Conservation (phyloP, 1,140 invertebrate species). For the Acromyrmex echinatior region DNA sequence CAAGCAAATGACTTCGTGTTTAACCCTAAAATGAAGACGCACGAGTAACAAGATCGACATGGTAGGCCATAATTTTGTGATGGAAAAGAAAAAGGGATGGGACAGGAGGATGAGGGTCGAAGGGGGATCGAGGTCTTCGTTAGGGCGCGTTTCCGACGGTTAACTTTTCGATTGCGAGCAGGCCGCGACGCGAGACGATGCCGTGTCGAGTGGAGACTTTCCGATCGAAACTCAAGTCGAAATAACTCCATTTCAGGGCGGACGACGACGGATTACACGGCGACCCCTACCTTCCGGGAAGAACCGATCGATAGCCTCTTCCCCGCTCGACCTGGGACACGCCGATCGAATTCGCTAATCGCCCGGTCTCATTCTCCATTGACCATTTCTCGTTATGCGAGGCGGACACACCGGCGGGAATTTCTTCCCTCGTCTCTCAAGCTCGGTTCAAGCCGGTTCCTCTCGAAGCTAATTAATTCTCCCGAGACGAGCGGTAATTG, state of each 20-base stretch:
- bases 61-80: slow-evolving; percentile 21
- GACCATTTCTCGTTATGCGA: slow-evolving; percentile 52
- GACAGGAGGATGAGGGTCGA: background rate
- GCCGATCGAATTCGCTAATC: slow-evolving; percentile 72
- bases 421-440: slow-evolving; percentile 5
- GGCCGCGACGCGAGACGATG: slow-evolving; percentile 59
- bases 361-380: slow-evolving; percentile 55
- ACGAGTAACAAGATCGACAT: slow-evolving; percentile 4
- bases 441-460: background rate
- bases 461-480: slow-evolving; percentile 46
- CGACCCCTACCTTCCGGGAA: slow-evolving; percentile 78
- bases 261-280: slow-evolving; percentile 76
- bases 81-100: background rate
- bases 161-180: slow-evolving; percentile 67
- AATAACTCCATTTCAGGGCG: slow-evolving; percentile 80
- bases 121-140: slow-evolving; percentile 38
- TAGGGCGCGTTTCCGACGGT: slow-evolving; percentile 61
- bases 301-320: slow-evolving; percentile 78
- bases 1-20: background rate
- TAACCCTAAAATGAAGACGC: slow-evolving; percentile 16
- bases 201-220: slow-evolving; percentile 47
- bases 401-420: background rate
- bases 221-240: slow-evolving; percentile 75
- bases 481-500: slow-evolving; percentile 34
- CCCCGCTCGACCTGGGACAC: slow-evolving; percentile 59